A percentile compares a stretch with the other conserved stretches of the same genome.
Evolutionary conservation across 2,797 vertebrate genomes (phyloP).

Genomic region (Eurystomus glaucurus): DNA sequence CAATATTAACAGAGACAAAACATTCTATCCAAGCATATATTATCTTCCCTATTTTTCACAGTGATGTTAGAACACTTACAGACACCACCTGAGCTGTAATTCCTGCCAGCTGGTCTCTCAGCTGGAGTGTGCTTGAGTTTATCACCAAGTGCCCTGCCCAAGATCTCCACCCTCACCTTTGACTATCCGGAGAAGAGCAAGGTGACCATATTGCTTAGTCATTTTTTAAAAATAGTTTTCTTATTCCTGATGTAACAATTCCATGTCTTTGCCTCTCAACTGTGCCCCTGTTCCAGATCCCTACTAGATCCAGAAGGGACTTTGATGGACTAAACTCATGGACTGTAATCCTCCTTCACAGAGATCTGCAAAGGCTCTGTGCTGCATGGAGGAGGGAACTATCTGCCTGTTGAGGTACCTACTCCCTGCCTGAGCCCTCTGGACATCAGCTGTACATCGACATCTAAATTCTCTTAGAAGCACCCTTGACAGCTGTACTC

Average conservation of each 20-base stretch:
- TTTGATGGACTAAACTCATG: rapidly evolving
- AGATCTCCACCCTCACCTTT: background rate
- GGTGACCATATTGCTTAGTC: rapidly evolving
- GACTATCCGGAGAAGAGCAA: background rate
- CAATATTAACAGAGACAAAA: background rate
- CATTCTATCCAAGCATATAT: rapidly evolving
- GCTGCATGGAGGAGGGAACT: background rate
- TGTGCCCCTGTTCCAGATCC: background rate
- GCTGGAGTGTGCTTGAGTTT: rapidly evolving
- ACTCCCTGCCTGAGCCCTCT: background rate
- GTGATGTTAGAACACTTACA: background rate
- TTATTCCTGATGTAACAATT: background rate
- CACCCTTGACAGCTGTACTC: background rate
- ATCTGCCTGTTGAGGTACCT: background rate
- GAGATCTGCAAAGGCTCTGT: background rate
- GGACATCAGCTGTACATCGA: background rate
- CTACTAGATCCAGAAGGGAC: background rate
- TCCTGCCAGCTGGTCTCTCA: background rate
- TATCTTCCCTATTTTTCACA: background rate
- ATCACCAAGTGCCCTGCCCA: background rate
- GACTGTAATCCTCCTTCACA: rapidly evolving
- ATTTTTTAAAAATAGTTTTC: background rate
- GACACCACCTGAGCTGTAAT: background rate
- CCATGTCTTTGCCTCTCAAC: rapidly evolving
- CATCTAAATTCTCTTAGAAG: background rate